These are phyloP conservation scores for Parazoanthus swiftii DNA, from an alignment of 92 coral and sea anemone species.

Conservation along the genomic window DNA sequence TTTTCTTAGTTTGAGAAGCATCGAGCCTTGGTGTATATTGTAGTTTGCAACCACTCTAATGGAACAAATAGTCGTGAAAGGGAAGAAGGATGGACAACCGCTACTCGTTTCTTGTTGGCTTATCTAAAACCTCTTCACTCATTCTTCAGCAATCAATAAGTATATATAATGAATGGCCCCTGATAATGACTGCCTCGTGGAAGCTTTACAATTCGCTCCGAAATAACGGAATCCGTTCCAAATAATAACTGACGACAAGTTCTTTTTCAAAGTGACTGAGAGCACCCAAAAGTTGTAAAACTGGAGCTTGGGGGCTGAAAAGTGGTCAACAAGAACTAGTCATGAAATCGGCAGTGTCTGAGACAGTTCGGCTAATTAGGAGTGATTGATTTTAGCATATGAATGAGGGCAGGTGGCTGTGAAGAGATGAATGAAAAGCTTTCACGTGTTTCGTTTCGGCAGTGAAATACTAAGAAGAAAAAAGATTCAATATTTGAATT, in stretches of 20 bases:
- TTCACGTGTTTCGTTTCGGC: slow-evolving; percentile 22
- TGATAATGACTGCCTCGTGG: slow-evolving; percentile 23
- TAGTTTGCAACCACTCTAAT: neutral
- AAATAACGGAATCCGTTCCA: neutral
- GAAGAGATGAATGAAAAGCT: slow-evolving; percentile 34
- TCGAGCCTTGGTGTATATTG: neutral
- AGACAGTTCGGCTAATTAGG: slow-evolving; percentile 10
- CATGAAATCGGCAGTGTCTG: slow-evolving; percentile 6
- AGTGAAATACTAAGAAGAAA: neutral
- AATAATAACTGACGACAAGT: neutral
- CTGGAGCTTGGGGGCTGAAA: slow-evolving; percentile 13
- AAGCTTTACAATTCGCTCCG: neutral
- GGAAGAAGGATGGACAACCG: neutral
- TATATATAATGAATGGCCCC: neutral
- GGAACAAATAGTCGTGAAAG: neutral
- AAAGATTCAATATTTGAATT: neutral
- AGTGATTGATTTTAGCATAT: slow-evolving; percentile 38
- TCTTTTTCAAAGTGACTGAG: neutral
- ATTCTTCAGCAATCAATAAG: slow-evolving; percentile 6
- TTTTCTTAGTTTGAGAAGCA: neutral
- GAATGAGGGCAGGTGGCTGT: slow-evolving; percentile 40
- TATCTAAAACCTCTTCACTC: neutral
- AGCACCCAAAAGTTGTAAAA: neutral
- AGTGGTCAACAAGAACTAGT: slow-evolving; percentile 34
- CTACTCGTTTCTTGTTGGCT: neutral